Conservation (phyloP, 1,140 invertebrate genomes). For the Bombus breviceps region DNA sequence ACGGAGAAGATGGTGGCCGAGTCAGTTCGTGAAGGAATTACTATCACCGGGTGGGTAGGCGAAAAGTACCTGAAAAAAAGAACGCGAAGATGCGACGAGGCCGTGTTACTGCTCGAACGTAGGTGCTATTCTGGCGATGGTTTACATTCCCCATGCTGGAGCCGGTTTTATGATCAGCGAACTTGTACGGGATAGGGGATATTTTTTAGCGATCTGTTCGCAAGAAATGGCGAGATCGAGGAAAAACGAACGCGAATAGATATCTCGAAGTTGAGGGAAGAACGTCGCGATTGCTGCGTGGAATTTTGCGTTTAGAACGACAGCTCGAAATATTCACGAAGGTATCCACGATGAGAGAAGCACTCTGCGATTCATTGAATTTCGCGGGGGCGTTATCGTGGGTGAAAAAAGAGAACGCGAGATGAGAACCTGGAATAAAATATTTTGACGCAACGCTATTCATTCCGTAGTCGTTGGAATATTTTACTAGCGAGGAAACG, state of each 20-base stretch:
- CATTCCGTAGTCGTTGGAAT: slow-evolving; percentile 9
- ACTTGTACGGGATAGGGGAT: slow-evolving; percentile 54
- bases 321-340: slow-evolving; percentile 2
- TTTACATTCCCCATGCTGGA: slow-evolving; percentile 63
- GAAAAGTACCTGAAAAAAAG: slow-evolving; percentile 34
- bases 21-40: slow-evolving; percentile 50
- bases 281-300: not conserved
- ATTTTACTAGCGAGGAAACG: not conserved
- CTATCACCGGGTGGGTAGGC: slow-evolving; percentile 40
- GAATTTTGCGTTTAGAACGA: slow-evolving; percentile 36
- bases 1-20: slow-evolving; percentile 7
- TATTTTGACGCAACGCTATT: slow-evolving; percentile 1
- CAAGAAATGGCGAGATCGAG: slow-evolving; percentile 6
- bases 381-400: slow-evolving; percentile 26
- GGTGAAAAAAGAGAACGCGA: not conserved
- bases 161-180: slow-evolving; percentile 66
- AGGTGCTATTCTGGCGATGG: slow-evolving; percentile 65
- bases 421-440: slow-evolving; percentile 9
- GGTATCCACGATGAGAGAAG: slow-evolving; percentile 25
- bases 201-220: slow-evolving; percentile 60
- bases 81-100: slow-evolving; percentile 35
- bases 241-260: slow-evolving; percentile 15
- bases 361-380: slow-evolving; percentile 41
- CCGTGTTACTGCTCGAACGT: slow-evolving; percentile 58
- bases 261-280: slow-evolving; percentile 19